These are phyloP conservation scores for Sciurus niger DNA, from an alignment of 2,113 vertebrate species.

Conservation along the genomic window DNA sequence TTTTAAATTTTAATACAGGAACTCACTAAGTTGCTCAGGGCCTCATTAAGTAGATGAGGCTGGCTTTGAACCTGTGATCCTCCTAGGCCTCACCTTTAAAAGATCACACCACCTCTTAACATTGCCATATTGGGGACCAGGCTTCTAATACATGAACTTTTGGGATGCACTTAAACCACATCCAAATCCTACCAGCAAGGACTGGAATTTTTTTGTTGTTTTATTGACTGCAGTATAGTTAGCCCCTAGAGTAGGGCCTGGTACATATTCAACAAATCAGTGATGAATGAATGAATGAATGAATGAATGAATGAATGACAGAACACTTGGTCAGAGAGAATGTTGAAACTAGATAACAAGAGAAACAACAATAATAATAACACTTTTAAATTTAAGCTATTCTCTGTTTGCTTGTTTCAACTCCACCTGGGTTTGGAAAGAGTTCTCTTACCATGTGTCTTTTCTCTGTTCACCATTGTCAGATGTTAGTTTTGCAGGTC, in stretches of 20 bases:
- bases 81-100: background rate
- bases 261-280: background rate
- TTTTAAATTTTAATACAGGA: too few relatives aligned
- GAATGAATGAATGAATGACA: background rate
- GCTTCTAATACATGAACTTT: background rate
- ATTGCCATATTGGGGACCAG: too few relatives aligned
- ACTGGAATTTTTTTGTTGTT: background rate
- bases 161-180: background rate
- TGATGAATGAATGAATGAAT: background rate
- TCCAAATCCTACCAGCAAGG: background rate
- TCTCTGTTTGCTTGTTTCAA: background rate
- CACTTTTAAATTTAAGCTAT: background rate
- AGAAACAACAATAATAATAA: background rate
- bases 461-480: background rate
- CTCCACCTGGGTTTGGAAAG: background rate
- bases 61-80: too few relatives aligned
- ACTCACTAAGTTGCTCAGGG: too few relatives aligned
- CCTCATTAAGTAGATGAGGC: too few relatives aligned
- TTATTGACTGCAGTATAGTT: background rate
- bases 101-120: background rate
- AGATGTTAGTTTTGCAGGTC: background rate
- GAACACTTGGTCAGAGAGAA: background rate
- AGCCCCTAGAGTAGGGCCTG: background rate
- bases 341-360: background rate
- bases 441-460: background rate